Conservation (phyloP, 2,888 invertebrate genomes). For the Dicyrtomina minuta region DNA sequence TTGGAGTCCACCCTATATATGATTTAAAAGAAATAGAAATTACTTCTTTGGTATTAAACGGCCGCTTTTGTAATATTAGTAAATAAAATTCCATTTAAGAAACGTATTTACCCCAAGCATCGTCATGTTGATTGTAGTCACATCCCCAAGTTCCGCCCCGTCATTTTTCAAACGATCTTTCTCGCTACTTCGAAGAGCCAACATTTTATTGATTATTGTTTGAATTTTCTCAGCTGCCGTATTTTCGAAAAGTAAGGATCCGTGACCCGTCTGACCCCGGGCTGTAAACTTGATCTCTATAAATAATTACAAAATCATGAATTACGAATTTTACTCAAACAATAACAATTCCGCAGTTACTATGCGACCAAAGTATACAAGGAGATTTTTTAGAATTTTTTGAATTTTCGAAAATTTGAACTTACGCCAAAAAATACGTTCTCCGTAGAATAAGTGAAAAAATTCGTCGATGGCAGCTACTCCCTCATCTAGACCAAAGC, state of each 20-base stretch:
- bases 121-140: slow-evolving; percentile 82
- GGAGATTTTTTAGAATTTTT: not conserved
- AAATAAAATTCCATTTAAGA: not conserved
- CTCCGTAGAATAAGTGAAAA: slow-evolving; percentile 71
- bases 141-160: slow-evolving; percentile 74
- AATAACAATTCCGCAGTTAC: no score
- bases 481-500: slow-evolving; percentile 86
- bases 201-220: slow-evolving; percentile 71
- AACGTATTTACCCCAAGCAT: slow-evolving; percentile 59
- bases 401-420: no score
- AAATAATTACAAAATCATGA: not conserved
- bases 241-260: slow-evolving; percentile 75
- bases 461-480: no score
- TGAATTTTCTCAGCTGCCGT: slow-evolving; percentile 82
- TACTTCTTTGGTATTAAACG: not conserved
- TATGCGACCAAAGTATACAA: not conserved
- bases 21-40: not conserved
- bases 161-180: slow-evolving; percentile 67
- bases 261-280: slow-evolving; percentile 77
- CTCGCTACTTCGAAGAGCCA: slow-evolving; percentile 68
- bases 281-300: slow-evolving; percentile 47
- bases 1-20: slow-evolving; percentile 77
- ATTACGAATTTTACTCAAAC: no score
- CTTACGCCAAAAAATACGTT: slow-evolving; percentile 83
- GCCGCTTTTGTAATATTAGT: not conserved